Evolutionary conservation across 2,797 vertebrate species (phyloP), one percentile per base, ranked within the genome.

Genomic region (Gila robusta): DNA sequence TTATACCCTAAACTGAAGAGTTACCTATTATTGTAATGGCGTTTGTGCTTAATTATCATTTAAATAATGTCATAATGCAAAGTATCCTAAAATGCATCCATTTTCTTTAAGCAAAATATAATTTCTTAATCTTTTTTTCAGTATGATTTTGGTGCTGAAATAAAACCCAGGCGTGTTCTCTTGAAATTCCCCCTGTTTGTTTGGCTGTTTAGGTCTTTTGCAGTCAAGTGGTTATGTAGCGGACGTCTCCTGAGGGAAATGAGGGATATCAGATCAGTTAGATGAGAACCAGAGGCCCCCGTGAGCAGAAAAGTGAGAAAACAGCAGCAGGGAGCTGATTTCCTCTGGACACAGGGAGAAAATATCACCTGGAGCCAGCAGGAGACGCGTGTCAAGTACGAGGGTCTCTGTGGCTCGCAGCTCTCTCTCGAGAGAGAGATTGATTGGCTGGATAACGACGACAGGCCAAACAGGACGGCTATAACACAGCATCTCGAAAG

Each of bases 361-460:
- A 81, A 81, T 70, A 81, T 81, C 28, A 32, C 77, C 82, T 70
- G 39, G 32, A 74, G 62, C 70, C 77, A 28, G 64, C 70, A 69
- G 37, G 47, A 80, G 78, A 76, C 82, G n/a, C 76, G 81, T 74
- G 81, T 83, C 81, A 62, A 83, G 81, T 73, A 47, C 10, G 71
- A 66, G 44, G 12, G 28, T 71, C 52, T 62, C 54, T 56, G 10
- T 59, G 35, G 66, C 82, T 74, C 28, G 28, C 17, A 26, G 39
- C 79, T 52, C 39, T 59, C 39, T 59, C 70, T 44, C 32, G 1
- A 37, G n/a, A n/a, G n/a, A n/a, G n/a, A n/a, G 44, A 84, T 81
- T 81, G 77, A 87, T 81, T 81, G 77, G 62, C 39, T 84, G 71
- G 82, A 67, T 84, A 84, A 81, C 11, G 64, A 21, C 35, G 39